Conservation (phyloP, 1,140 invertebrate species). For the Dufourea novaeangliae region DNA sequence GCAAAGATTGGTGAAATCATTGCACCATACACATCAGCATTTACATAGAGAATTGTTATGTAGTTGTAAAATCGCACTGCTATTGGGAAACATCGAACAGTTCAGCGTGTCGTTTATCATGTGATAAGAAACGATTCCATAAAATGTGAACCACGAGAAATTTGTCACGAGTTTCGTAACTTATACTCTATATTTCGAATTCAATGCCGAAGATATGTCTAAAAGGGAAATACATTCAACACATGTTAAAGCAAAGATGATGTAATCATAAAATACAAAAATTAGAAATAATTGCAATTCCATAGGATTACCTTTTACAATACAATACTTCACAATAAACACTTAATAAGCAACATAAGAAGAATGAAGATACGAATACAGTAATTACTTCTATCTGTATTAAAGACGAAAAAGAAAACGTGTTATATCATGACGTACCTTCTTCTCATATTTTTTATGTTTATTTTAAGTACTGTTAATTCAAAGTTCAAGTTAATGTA, state of each 20-base stretch:
- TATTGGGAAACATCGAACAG: constrained; percentile 1
- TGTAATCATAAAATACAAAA: not conserved
- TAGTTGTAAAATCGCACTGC: not conserved
- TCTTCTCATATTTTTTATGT: too few species aligned
- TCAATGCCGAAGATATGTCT: too few species aligned
- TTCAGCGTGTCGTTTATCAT: not conserved
- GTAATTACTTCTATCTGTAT: too few species aligned
- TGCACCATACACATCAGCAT: not conserved
- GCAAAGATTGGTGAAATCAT: not conserved
- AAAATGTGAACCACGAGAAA: not conserved
- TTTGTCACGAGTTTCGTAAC: not conserved
- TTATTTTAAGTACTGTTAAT: too few species aligned
- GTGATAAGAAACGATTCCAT: constrained; percentile 1
- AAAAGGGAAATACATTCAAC: too few species aligned
- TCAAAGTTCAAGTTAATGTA: too few species aligned
- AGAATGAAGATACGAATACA: too few species aligned
- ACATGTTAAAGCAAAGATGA: not conserved
- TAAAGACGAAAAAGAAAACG: too few species aligned
- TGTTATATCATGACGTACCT: too few species aligned
- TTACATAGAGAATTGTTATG: not conserved
- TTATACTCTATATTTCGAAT: not conserved
- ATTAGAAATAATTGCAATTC: not conserved
- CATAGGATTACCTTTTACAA: too few species aligned
- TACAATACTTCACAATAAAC: too few species aligned
- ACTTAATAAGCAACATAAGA: too few species aligned